Conservation (phyloP, 2,888 invertebrate species). For the Tetropium fuscum region DNA sequence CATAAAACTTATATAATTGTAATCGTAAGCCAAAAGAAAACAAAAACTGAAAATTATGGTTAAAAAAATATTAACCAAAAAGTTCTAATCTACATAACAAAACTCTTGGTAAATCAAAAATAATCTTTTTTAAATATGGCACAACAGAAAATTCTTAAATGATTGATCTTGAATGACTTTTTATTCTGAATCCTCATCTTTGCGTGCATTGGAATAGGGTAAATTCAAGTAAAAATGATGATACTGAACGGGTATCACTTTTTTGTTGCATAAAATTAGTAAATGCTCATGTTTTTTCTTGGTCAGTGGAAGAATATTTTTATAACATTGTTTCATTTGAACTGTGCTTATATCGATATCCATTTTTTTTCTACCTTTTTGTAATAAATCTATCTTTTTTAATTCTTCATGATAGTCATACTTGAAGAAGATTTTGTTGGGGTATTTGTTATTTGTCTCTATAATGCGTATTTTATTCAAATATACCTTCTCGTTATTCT, state of each 20-base stretch:
- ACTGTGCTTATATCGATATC: not conserved
- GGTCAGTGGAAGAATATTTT: not conserved
- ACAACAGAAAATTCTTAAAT: not conserved
- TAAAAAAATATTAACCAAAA: not conserved
- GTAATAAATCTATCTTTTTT: conserved; percentile 9
- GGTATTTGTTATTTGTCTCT: conserved; percentile 9
- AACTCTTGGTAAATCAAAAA: not conserved
- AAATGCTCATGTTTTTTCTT: conserved; percentile 13
- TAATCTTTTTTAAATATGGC: not conserved
- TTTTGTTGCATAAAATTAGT: conserved; percentile 1
- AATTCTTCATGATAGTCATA: conserved; percentile 13
- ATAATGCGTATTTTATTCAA: conserved; percentile 16
- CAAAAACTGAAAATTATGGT: too few species aligned
- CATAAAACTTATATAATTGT: not conserved
- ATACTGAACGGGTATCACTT: not conserved
- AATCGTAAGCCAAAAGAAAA: too few species aligned
- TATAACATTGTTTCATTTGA: not conserved
- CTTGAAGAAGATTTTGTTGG: not conserved
- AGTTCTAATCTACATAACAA: too few species aligned
- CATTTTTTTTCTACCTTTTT: conserved; percentile 15
- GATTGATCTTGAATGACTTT: not conserved
- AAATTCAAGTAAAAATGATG: not conserved
- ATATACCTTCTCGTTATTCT: conserved; percentile 18
- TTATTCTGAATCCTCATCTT: not conserved
- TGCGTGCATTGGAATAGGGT: not conserved